Base-by-base conservation (phyloP, 2,797 vertebrate genomes). In the Hapalemur alaotrensis region DNA sequence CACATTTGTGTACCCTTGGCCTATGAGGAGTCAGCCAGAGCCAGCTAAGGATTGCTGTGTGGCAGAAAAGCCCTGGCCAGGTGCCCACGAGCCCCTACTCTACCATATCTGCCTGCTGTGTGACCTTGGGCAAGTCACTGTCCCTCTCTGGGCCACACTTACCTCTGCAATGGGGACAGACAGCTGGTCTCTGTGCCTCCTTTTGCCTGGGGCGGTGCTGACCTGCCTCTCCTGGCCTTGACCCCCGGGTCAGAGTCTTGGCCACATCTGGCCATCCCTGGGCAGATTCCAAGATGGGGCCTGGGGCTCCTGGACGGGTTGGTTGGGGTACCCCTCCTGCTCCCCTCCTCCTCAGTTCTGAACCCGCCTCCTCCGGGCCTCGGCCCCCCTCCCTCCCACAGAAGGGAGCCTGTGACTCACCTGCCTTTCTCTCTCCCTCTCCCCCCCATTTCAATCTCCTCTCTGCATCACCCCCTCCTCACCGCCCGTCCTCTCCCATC, bases 361-460 rank as follows among this genome's bases (percentile, higher is more conserved):
- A 95, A 96, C 57, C 95, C 63, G 70, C 72, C 78, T 96, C 41
- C 86, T 96, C 72, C 52, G 95, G 94, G 97, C 97, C 81, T 72
- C 84, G 90, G 97, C 94, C 96, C 76, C 91, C 63, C 57, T 73
- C 91, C 63, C 80, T 67, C 95, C 81, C 96, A 80, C 86, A 61
- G 94, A 95, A 96, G 94, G 73, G 30, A 90, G 41, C 96, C 67
- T 89, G 94, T 93, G 94, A 98, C 98, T 98, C 93, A 97, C 7
- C 4, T 52, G 83, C 76, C 84, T 95, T 96, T 92, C 48, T 89
- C 94, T 95, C 81, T 96, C 96, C 65, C 95, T 73, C 85, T 97
- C 79, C 83, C 52, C 52, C 5, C 18, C 95, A 90, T 90, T 38
- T 28, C 76, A 13, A 63, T 3, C 96, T 9, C 82, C 50, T 70